Conservation (phyloP, 2,888 invertebrate species). For the Pemphredon lugubris region DNA sequence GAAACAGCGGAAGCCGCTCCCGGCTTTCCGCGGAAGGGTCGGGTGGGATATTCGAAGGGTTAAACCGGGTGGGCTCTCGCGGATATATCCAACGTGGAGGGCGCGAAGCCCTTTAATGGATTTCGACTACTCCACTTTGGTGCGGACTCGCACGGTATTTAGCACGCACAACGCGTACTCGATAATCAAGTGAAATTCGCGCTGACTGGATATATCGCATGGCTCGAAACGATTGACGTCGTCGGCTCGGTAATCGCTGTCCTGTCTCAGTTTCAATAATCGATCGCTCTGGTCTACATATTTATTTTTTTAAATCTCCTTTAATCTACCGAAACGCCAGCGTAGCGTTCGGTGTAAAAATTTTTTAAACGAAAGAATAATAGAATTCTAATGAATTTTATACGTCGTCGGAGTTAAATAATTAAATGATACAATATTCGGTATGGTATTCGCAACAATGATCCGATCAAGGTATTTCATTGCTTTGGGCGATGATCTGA, state of each 20-base stretch:
- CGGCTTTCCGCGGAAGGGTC: slow-evolving; percentile 54
- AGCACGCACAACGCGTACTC: slow-evolving; percentile 49
- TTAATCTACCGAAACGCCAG: no score
- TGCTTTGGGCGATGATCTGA: no score
- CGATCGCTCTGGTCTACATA: no score
- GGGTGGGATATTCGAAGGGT: slow-evolving; percentile 33
- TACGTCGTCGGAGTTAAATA: no score
- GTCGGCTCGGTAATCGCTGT: slow-evolving; percentile 30
- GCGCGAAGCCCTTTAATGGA: slow-evolving; percentile 67
- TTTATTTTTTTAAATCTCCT: no score
- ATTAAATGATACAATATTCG: no score
- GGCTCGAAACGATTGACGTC: slow-evolving; percentile 42
- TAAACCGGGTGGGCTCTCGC: slow-evolving; percentile 22
- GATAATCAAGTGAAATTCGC: slow-evolving; percentile 62
- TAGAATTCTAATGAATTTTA: no score
- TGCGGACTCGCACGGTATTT: slow-evolving; percentile 44
- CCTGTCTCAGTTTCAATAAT: slow-evolving; percentile 1
- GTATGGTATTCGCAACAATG: no score
- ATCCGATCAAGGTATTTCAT: no score
- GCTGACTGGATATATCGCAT: slow-evolving; percentile 33
- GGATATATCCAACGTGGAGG: slow-evolving; percentile 30
- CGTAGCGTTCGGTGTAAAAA: no score
- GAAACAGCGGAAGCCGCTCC: slow-evolving; percentile 53
- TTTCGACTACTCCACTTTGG: slow-evolving; percentile 58
- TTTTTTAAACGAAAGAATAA: no score